A percentile compares a stretch with the other conserved stretches of the same genome.
Conservation (phyloP, 2,888 invertebrate genomes). For the Scaptodrosophila latifasciaeformis region DNA sequence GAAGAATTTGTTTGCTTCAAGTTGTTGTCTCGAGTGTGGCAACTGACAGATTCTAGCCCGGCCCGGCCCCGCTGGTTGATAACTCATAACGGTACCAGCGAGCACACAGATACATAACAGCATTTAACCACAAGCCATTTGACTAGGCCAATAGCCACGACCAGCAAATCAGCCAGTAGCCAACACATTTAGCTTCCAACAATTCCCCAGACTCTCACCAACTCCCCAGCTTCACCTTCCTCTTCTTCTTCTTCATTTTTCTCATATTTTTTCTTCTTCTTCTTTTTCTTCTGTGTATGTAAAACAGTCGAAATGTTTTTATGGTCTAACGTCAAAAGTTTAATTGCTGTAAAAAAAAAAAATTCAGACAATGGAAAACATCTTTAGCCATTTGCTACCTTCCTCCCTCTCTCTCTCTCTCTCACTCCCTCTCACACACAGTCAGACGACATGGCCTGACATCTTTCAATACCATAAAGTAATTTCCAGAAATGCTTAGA, state of each 20-base stretch:
- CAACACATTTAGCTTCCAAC: too few species aligned
- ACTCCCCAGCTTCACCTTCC: not conserved
- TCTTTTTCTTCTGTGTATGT: not conserved
- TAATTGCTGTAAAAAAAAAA: constrained; percentile 1
- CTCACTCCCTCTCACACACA: too few species aligned
- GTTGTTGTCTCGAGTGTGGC: not conserved
- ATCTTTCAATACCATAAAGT: not conserved
- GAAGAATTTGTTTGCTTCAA: constrained; percentile 1
- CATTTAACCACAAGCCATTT: constrained; percentile 1
- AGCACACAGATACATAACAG: constrained; percentile 2
- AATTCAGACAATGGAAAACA: constrained; percentile 1
- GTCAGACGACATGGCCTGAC: too few species aligned
- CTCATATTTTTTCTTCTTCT: not conserved
- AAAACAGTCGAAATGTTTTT: not conserved
- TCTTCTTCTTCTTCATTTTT: not conserved
- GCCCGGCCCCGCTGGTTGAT: not conserved
- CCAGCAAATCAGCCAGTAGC: too few species aligned
- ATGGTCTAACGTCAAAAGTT: constrained; percentile 3
- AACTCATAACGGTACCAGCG: not conserved
- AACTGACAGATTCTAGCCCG: not conserved
- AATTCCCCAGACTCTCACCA: too few species aligned
- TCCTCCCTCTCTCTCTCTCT: too few species aligned
- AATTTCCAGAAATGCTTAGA: too few species aligned
- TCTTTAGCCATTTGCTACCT: too few species aligned
- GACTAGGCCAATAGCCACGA: too few species aligned